Evolutionary conservation across 1,140 invertebrate species (phyloP), one percentile per base, ranked within the genome.

Genomic region (Listronotus bonariensis): DNA sequence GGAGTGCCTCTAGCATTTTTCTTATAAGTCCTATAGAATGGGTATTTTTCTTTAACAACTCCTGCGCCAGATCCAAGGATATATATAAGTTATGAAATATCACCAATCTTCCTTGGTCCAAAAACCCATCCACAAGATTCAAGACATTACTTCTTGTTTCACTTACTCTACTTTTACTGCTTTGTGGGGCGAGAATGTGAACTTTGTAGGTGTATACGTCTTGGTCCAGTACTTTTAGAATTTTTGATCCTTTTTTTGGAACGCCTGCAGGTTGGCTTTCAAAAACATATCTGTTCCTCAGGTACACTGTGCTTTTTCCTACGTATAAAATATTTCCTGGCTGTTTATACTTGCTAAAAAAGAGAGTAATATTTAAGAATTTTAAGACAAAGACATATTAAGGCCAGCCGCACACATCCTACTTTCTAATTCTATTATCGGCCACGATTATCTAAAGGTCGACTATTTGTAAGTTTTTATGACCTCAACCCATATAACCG

Each of bases 71-170:
- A 18, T 64, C 52, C 3, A 64, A 4, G 10, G 42, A 56, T 9
- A 64, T 56, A 38, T 32, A 64, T 1, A 64, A 18, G 32, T 64
- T 56, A 18, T 64, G 51, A 43, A 64, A 64, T n/a, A 56, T 56
- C 7, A 64, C 18, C 6, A 64, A 12, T 31, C 61, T 51, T 1
- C 61, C 61, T 11, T 49, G 32, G 15, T 56, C 45, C 18, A 61
- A n/a, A 18, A 41, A 61, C 3, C 49, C 53, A 15, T 55, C 61
- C n/a, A 56, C 18, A n/a, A 53, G 18, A 14, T 64, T 18, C 31
- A 48, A 10, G 32, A 49, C 32, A 32, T 55, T 26, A 5, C 15
- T 20, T n/a, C 20, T 64, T 0, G 43, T 26, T 11, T 31, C n/a
- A 7, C 12, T 20, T 18, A 40, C 14, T 12, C 51, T 32, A 14